phyloP scores from a whole-genome alignment of 2,797 vertebrate species.

The Poecilia velifera region DNA sequence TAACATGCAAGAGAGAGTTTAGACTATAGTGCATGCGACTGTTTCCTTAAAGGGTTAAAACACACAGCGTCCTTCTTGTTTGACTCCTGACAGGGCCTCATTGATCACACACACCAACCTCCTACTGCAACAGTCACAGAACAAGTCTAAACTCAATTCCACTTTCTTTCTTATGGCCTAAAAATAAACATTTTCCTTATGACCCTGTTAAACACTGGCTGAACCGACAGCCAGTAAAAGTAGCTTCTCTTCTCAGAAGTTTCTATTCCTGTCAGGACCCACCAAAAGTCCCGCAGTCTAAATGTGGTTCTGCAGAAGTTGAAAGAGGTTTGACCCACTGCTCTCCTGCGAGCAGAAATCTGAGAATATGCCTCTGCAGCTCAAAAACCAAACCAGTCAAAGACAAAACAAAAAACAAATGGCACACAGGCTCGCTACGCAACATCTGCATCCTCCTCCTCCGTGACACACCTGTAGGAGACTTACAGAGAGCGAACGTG shows the following conservation, averaged over 20 bases:
- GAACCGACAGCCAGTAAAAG: constrained; percentile 31
- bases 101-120: constrained; percentile 37
- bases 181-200: constrained; percentile 51
- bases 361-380: constrained; percentile 55
- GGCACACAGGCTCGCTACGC: neutral
- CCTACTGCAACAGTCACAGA: constrained; percentile 17
- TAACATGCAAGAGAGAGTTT: constrained; percentile 50
- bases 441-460: constrained; percentile 27
- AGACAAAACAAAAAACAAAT: constrained; percentile 65
- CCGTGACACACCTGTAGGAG: neutral
- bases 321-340: constrained; percentile 68
- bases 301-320: constrained; percentile 47
- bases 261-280: constrained; percentile 60
- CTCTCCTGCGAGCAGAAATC: constrained; percentile 68
- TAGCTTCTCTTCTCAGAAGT: constrained; percentile 37
- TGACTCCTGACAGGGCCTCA: constrained; percentile 23
- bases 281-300: constrained; percentile 1
- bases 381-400: constrained; percentile 59
- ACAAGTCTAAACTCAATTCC: constrained; percentile 26
- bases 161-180: constrained; percentile 26
- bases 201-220: constrained; percentile 38
- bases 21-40: constrained; percentile 31
- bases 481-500: neutral
- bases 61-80: constrained; percentile 43
- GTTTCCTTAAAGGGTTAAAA: constrained; percentile 33